These are phyloP conservation scores for Dendrocincla fuliginosa DNA, from an alignment of 2,797 vertebrate species.

Conservation along the genomic window DNA sequence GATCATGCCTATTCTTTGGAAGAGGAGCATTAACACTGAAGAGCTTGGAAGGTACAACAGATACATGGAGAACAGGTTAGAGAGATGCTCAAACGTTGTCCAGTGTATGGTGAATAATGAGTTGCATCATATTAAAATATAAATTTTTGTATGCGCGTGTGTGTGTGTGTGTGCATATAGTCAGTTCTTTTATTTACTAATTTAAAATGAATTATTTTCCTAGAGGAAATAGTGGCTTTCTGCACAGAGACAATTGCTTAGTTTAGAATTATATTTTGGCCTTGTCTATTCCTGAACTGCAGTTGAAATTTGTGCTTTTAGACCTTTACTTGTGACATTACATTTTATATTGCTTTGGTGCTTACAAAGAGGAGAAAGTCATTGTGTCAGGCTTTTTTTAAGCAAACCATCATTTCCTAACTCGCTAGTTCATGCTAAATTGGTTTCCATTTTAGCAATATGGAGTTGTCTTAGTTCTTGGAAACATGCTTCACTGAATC, in stretches of 20 bases:
- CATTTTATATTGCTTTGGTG: neutral
- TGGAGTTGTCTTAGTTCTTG: slow-evolving; percentile 1
- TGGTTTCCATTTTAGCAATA: neutral
- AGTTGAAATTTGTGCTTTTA: neutral
- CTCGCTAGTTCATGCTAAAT: neutral
- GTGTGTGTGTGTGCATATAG: rapidly evolving
- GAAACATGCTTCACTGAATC: neutral
- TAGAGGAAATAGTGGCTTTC: neutral
- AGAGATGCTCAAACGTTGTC: neutral
- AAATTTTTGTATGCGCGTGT: neutral
- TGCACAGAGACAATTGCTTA: neutral
- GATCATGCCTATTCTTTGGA: neutral
- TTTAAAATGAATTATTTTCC: neutral
- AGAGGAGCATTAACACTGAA: neutral
- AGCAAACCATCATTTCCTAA: neutral
- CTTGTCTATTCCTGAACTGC: neutral
- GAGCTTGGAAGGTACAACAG: neutral
- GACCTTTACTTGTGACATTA: neutral
- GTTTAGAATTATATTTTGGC: neutral
- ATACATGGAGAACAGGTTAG: neutral
- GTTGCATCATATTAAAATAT: neutral
- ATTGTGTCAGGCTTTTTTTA: neutral
- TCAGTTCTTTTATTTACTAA: neutral
- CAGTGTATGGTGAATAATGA: neutral
- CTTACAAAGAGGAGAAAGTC: neutral